Evolutionary conservation across 2,113 vertebrate genomes (phyloP), one percentile per base, ranked within the genome.

Genomic region (Ursus arctos): DNA sequence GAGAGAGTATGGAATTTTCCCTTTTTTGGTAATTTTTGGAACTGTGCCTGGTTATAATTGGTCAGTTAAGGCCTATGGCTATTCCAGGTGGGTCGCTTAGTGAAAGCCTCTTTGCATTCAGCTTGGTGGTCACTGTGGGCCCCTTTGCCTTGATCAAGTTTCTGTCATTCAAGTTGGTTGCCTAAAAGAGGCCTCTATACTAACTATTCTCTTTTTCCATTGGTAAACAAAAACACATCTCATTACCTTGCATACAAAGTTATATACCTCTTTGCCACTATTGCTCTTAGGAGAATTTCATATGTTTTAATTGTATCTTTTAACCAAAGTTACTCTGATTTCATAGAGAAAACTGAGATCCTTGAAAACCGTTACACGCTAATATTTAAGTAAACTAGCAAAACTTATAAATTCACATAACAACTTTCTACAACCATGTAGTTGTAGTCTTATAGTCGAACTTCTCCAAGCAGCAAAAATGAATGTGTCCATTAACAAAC

Each of bases 331-430:
- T 69, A 81, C n/a, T 95, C 77, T 36, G 55, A 91, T 77, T 90
- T 76, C 74, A 93, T 55, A 90, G 57, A 76, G 33, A 65, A 92
- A 84, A 71, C 53, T 13, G n/a, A 77, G 57, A 63, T 84, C 24
- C 49, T 85, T 88, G 36, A 95, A 80, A 96, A 81, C 36, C 80
- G 14, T 65, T 53, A 84, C 21, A 92, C 6, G 33, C 4, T 47
- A 89, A 19, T 69, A 88, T 94, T 92, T 84, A 95, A 36, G 15
- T 51, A 71, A 22, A 84, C 8, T 85, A 84, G 21, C 71, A 86
- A 79, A 87, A 65, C 19, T 86, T 31, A 19, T 22, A 26, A 92
- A 33, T 85, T 59, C 28, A 94, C 15, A 4, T 22, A 82, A 74
- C 74, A 77, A 26, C 92, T 87, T 95, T 84, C 6, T 79, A 21